Evolutionary conservation across 2,888 invertebrate species (phyloP).

Genomic region (Ethmia dodecea): DNA sequence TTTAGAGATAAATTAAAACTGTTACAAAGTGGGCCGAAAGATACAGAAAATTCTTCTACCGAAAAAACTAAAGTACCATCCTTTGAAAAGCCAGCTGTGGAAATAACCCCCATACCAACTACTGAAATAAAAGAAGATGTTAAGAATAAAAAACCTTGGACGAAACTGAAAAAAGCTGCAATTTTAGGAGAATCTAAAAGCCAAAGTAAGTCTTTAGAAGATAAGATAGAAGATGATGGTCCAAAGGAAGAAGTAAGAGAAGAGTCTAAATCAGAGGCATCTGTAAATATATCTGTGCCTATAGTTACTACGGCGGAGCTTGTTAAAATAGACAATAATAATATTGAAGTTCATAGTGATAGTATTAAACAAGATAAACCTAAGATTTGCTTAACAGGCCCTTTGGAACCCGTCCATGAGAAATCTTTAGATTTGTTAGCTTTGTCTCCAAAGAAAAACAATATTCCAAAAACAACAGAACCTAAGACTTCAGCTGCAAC

Average conservation of each 20-base stretch:
- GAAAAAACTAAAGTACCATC: conserved; percentile 46
- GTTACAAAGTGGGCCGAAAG: conserved; percentile 58
- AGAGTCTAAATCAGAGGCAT: conserved; percentile 32
- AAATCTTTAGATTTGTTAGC: conserved; percentile 65
- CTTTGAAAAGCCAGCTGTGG: conserved; percentile 44
- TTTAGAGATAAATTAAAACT: conserved; percentile 71
- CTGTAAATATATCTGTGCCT: conserved; percentile 55
- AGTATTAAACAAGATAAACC: conserved; percentile 55
- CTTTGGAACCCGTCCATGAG: conserved; percentile 66
- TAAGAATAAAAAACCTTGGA: conserved; percentile 82
- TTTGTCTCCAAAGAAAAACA: conserved; percentile 54
- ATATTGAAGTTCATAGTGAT: conserved; percentile 51
- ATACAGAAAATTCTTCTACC: conserved; percentile 31
- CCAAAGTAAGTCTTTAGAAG: conserved; percentile 52
- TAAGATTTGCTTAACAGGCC: conserved; percentile 60
- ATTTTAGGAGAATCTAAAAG: conserved; percentile 75
- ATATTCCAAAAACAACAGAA: conserved; percentile 35
- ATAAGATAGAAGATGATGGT: conserved; percentile 36
- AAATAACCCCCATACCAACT: conserved; percentile 45
- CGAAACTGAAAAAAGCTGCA: conserved; percentile 86
- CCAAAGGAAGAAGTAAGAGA: background rate
- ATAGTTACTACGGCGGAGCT: conserved; percentile 64
- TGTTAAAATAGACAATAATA: conserved; percentile 72
- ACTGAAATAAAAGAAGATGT: conserved; percentile 49
- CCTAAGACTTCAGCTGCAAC: conserved; percentile 31